phyloP scores from a whole-genome alignment of 2,888 invertebrate genomes.

The Diarsia mendica region DNA sequence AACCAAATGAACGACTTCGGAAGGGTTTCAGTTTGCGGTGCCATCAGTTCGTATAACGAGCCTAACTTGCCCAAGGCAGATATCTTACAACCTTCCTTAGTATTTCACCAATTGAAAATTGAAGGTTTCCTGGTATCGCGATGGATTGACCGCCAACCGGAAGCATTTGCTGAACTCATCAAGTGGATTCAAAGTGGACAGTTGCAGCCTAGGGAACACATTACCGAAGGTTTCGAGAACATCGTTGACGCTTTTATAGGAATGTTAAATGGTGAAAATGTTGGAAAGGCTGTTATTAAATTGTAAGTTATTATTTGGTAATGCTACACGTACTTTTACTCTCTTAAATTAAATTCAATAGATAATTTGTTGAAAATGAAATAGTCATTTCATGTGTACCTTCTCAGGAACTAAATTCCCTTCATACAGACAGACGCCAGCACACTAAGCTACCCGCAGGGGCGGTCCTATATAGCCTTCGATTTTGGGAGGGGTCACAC shows the following conservation, averaged over 20 bases:
- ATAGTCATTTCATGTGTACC: conserved; percentile 45
- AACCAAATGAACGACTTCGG: conserved; percentile 91
- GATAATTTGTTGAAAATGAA: conserved; percentile 7
- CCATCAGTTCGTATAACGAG: conserved; percentile 81
- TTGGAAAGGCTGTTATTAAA: conserved; percentile 93
- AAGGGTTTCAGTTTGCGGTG: conserved; percentile 89
- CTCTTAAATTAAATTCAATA: conserved; percentile 27
- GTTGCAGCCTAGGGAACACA: conserved; percentile 91
- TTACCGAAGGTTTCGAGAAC: conserved; percentile 93
- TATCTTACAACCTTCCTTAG: conserved; percentile 89
- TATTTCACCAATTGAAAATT: conserved; percentile 90
- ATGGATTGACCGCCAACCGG: conserved; percentile 89
- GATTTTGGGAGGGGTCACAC: too few relatives aligned
- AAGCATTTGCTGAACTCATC: conserved; percentile 90
- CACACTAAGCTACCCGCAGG: too few relatives aligned
- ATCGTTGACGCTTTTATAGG: conserved; percentile 92
- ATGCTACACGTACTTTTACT: conserved; percentile 9
- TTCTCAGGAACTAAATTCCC: background rate
- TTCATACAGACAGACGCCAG: too few relatives aligned
- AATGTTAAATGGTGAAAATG: conserved; percentile 91
- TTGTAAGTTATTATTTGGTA: conserved; percentile 68
- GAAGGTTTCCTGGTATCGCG: conserved; percentile 90
- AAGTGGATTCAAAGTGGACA: conserved; percentile 92
- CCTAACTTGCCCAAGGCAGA: conserved; percentile 73
- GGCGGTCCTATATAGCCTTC: too few relatives aligned